Evolutionary conservation across 2,888 invertebrate species (phyloP).

Genomic region (Ditula angustiorana): DNA sequence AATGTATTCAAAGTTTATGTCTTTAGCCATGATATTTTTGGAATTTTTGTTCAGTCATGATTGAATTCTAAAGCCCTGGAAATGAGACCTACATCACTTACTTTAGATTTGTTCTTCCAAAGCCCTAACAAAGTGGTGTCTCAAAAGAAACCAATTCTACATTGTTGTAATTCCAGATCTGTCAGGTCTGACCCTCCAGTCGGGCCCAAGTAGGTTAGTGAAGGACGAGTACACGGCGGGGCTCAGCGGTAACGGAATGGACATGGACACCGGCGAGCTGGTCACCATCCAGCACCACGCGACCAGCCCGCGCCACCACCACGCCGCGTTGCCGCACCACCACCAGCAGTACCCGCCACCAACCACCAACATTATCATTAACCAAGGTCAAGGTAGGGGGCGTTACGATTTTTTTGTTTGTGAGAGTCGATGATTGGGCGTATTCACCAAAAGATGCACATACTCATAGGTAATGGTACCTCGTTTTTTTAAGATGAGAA

Average conservation of each 20-base stretch:
- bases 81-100: too few relatives aligned
- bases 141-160: neutral
- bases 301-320: slow-evolving; percentile 79
- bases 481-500: too few relatives aligned
- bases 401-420: too few relatives aligned
- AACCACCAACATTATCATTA: slow-evolving; percentile 77
- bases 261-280: slow-evolving; percentile 82
- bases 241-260: slow-evolving; percentile 86
- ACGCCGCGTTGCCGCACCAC: slow-evolving; percentile 74
- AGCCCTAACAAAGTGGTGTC: too few relatives aligned
- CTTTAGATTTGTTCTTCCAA: too few relatives aligned
- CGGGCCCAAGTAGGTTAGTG: slow-evolving; percentile 92
- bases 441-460: too few relatives aligned
- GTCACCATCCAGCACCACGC: slow-evolving; percentile 82
- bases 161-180: slow-evolving; percentile 87
- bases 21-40: too few relatives aligned
- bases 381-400: slow-evolving; percentile 77
- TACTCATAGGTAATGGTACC: too few relatives aligned
- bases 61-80: too few relatives aligned
- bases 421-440: too few relatives aligned
- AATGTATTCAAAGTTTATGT: too few relatives aligned
- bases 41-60: too few relatives aligned
- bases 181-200: slow-evolving; percentile 95
- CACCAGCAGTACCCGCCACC: slow-evolving; percentile 73
- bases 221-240: slow-evolving; percentile 97